These are phyloP conservation scores for Trichosurus vulpecula DNA, from an alignment of 2,797 vertebrate genomes.

Conservation along the genomic window DNA sequence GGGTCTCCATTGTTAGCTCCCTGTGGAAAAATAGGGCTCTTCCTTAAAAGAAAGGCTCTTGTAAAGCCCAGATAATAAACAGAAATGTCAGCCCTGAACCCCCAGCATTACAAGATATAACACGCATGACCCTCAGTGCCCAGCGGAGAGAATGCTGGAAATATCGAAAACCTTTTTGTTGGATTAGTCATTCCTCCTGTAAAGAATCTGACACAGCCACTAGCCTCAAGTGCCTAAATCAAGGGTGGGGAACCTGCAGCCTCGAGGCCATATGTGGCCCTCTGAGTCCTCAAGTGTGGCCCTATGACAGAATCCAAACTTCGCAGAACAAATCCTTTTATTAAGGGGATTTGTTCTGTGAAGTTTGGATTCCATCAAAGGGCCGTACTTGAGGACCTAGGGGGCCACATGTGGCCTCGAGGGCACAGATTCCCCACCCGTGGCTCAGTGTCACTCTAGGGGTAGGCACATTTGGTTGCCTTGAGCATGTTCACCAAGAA, in stretches of 20 bases:
- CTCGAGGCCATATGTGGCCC: too few relatives aligned
- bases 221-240: not conserved
- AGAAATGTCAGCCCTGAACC: not conserved
- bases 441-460: not conserved
- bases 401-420: too few relatives aligned
- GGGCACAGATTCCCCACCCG: too few relatives aligned
- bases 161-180: not conserved
- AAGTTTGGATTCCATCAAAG: too few relatives aligned
- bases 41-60: not conserved
- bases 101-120: not conserved
- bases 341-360: too few relatives aligned
- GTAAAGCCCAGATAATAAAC: not conserved
- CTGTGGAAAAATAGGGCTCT: not conserved
- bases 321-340: too few relatives aligned
- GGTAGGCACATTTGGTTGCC: not conserved
- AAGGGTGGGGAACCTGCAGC: too few relatives aligned
- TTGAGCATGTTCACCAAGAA: not conserved
- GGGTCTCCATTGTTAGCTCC: not conserved
- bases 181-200: not conserved
- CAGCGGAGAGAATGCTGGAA: not conserved
- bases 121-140: not conserved
- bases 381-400: too few relatives aligned
- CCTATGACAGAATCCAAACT: too few relatives aligned
- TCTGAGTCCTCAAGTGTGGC: too few relatives aligned
- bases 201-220: not conserved